These are phyloP conservation scores for Rhabdophis nuchalis DNA, from an alignment of 2,797 vertebrate species.

Conservation along the genomic window DNA sequence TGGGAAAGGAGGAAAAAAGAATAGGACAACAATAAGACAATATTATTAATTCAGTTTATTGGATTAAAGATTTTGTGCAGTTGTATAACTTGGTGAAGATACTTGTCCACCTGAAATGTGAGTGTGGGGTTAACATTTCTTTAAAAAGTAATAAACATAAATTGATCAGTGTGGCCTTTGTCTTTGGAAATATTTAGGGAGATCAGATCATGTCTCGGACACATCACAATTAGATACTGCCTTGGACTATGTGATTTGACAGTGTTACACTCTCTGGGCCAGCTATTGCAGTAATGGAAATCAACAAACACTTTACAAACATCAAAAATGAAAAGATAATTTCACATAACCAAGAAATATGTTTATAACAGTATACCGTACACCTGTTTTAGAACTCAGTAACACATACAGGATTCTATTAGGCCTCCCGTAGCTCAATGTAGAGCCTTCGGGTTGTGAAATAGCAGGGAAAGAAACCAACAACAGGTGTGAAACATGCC, in stretches of 20 bases:
- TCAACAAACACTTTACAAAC: not conserved
- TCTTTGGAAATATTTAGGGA: not conserved
- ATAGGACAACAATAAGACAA: not conserved
- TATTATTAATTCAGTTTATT: no score
- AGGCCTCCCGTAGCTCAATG: conserved; percentile 25
- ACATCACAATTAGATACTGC: not conserved
- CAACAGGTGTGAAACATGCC: conserved; percentile 35
- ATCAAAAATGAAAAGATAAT: not conserved
- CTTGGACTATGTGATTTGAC: not conserved
- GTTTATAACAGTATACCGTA: not conserved
- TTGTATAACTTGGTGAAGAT: not conserved
- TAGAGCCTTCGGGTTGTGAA: not conserved
- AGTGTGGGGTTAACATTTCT: not conserved
- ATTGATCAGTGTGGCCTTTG: not conserved
- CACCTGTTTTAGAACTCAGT: conserved; percentile 33
- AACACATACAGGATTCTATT: conserved; percentile 26
- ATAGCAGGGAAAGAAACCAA: not conserved
- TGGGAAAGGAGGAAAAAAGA: not conserved
- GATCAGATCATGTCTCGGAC: not conserved
- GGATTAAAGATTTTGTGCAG: not conserved
- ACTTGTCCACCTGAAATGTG: not conserved
- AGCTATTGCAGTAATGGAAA: not conserved
- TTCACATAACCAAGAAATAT: not conserved
- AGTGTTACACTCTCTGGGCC: not conserved
- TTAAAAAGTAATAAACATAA: not conserved